phyloP scores from a whole-genome alignment of 2,888 invertebrate species.

The Spilarctia lutea region DNA sequence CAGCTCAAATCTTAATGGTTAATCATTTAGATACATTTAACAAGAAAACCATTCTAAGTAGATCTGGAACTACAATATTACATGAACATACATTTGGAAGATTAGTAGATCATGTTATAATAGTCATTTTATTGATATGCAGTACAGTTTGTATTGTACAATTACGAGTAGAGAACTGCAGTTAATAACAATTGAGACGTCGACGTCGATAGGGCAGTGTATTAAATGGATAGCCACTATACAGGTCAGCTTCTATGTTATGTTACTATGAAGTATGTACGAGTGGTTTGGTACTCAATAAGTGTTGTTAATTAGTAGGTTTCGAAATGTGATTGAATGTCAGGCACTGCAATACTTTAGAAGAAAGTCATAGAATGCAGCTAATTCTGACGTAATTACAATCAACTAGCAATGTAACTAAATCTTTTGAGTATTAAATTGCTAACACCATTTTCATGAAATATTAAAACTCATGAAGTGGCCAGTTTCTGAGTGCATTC shows the following conservation, averaged over 20 bases:
- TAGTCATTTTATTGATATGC: slow-evolving; percentile 19
- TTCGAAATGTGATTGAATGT: not conserved
- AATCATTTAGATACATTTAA: slow-evolving; percentile 13
- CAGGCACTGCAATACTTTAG: not conserved
- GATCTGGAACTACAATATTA: slow-evolving; percentile 3
- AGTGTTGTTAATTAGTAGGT: too few species aligned
- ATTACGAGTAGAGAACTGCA: slow-evolving; percentile 39
- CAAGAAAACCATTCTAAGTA: slow-evolving; percentile 23
- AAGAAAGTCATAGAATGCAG: not conserved
- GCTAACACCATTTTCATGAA: too few species aligned
- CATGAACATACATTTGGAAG: slow-evolving; percentile 7
- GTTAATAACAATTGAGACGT: slow-evolving; percentile 61
- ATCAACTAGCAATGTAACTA: not conserved
- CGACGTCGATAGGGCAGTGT: slow-evolving; percentile 21
- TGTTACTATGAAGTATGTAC: not conserved
- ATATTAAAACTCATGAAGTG: too few species aligned
- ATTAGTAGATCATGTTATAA: slow-evolving; percentile 25
- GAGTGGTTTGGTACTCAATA: not conserved
- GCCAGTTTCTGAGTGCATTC: too few species aligned
- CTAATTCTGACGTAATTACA: not conserved
- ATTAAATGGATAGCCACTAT: slow-evolving; percentile 7
- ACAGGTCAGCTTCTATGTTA: not conserved
- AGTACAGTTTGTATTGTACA: slow-evolving; percentile 19
- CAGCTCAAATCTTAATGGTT: slow-evolving; percentile 7
- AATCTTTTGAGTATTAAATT: too few species aligned